Conservation (phyloP, 2,797 vertebrate genomes). For the Dallia pectoralis region DNA sequence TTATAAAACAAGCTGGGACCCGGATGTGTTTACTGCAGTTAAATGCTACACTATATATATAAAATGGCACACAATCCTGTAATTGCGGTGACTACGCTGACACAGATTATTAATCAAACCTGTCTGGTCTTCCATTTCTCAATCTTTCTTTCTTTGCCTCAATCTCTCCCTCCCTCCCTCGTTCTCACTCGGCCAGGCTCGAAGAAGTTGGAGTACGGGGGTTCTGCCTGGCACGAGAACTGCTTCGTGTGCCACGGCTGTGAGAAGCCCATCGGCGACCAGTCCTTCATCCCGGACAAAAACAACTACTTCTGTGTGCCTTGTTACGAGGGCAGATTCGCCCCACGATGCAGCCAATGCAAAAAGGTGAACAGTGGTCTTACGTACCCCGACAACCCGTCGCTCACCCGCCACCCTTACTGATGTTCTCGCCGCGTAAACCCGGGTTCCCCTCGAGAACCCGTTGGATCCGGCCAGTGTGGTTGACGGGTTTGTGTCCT, state of each 20-base stretch:
- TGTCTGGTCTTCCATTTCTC: neutral
- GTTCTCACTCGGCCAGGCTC: constrained; percentile 72
- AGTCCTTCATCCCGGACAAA: constrained; percentile 90
- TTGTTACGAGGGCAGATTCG: constrained; percentile 88
- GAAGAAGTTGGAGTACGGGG: constrained; percentile 86
- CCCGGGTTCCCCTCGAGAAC: neutral
- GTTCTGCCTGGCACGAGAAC: constrained; percentile 89
- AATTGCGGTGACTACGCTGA: neutral
- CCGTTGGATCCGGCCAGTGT: neutral
- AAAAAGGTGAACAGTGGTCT: constrained; percentile 81
- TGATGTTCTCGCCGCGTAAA: too few species aligned
- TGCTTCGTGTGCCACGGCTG: constrained; percentile 91
- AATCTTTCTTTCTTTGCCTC: neutral
- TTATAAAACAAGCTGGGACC: constrained; percentile 34
- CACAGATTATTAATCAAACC: neutral
- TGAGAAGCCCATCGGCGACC: constrained; percentile 86
- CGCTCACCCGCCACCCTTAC: neutral
- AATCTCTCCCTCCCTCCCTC: neutral
- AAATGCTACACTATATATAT: constrained; percentile 19
- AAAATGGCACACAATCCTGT: neutral
- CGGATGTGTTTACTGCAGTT: constrained; percentile 50
- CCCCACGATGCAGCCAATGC: constrained; percentile 91
- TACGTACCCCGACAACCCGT: neutral
- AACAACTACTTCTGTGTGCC: constrained; percentile 88
- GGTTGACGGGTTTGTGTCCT: neutral